Evolutionary conservation across 1,140 invertebrate genomes (phyloP), one percentile per base, ranked within the genome.

Genomic region (Mycetomoellerius zeteki): DNA sequence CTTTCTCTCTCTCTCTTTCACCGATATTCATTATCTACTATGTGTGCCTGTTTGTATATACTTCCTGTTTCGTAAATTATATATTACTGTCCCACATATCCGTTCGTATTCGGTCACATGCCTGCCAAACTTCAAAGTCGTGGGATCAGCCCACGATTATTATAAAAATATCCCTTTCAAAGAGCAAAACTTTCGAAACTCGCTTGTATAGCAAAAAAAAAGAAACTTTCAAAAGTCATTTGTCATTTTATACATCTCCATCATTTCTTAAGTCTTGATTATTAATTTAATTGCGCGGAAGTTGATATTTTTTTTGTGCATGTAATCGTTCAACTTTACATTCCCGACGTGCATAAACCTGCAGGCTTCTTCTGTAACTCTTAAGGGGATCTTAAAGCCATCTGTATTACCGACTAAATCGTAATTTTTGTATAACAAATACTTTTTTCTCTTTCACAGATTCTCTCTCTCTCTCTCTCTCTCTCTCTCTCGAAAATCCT

Each of bases 71-170:
- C 30, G 56, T 16, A 86, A 62, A 77, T 81, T 81, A 60, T 71
- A 65, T n/a, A 65, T 19, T 67, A 80, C 43, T 77, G 65, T 82
- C 47, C 86, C 78, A 89, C 52, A 84, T 89, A 89, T 86, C 67
- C 47, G 77, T 82, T 65, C 33, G 50, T 47, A 62, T 37, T 81
- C 50, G 52, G 50, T 58, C 50, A 71, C 10, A 56, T 43, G 65
- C 21, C 16, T 62, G 24, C 64, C 37, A 43, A 81, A 50, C 21
- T 81, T 4, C 65, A 24, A 81, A 37, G 30, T 69, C 30, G n/a
- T n/a, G 30, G 21, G 47, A 81, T 67, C 62, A 21, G 27, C 24
- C 30, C n/a, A 54, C 30, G 10, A 43, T 81, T 71, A 54, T 69
- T 56, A 21, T 19, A 52, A 30, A 67, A 73, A 30, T 1, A 43